Evolutionary conservation across 2,888 invertebrate genomes (phyloP).

Genomic region (Peribatodes rhomboidaria): DNA sequence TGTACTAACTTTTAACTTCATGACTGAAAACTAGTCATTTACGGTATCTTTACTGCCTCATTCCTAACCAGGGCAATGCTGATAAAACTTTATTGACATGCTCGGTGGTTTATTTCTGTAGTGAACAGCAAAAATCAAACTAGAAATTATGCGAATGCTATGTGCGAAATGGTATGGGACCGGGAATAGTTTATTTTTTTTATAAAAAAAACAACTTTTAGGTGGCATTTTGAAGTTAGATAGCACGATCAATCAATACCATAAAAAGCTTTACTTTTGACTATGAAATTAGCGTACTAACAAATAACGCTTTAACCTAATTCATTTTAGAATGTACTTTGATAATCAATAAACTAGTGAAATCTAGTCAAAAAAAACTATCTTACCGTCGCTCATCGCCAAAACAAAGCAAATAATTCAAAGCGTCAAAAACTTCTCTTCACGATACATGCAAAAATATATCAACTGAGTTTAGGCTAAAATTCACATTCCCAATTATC

Average conservation of each 20-base stretch:
- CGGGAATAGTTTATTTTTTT: too few relatives aligned
- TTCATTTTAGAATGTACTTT: neutral
- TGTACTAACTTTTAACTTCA: slow-evolving; percentile 23
- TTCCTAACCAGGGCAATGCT: slow-evolving; percentile 28
- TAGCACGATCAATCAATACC: too few relatives aligned
- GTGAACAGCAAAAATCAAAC: slow-evolving; percentile 1
- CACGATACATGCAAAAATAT: neutral
- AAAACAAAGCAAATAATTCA: neutral
- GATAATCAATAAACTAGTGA: neutral
- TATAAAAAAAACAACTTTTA: too few relatives aligned
- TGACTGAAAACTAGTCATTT: slow-evolving; percentile 22
- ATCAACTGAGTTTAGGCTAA: slow-evolving; percentile 3
- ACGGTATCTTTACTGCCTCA: slow-evolving; percentile 33
- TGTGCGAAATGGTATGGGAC: too few relatives aligned
- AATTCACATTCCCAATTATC: slow-evolving; percentile 13
- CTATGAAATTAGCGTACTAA: too few relatives aligned
- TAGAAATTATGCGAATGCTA: neutral
- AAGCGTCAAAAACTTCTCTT: neutral
- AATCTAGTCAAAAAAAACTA: too few relatives aligned
- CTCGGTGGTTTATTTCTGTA: slow-evolving; percentile 21
- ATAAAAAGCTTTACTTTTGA: too few relatives aligned
- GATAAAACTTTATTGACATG: slow-evolving; percentile 39
- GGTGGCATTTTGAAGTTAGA: too few relatives aligned
- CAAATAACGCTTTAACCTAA: too few relatives aligned
- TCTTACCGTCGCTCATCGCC: neutral